Conservation (phyloP, 2,888 invertebrate species). For the Rhagonycha fulva region DNA sequence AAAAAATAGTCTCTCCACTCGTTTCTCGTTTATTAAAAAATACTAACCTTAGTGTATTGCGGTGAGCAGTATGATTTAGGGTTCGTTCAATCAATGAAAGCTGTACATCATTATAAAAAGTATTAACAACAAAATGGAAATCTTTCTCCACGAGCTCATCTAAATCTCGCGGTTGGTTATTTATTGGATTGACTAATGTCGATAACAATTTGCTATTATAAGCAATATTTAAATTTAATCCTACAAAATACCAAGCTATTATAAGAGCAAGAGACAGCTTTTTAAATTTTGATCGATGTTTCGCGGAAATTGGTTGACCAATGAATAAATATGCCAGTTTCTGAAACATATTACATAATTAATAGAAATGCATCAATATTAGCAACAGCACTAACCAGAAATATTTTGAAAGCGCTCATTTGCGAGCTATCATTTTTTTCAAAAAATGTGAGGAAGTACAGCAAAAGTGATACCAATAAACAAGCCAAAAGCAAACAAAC, state of each 20-base stretch:
- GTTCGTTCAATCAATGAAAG: not conserved
- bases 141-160: not conserved
- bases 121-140: not conserved
- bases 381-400: not conserved
- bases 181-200: not conserved
- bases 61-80: not conserved
- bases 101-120: not conserved
- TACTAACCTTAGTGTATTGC: not conserved
- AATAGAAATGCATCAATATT: not conserved
- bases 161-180: not conserved
- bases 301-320: not conserved
- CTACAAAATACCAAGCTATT: conserved; percentile 3
- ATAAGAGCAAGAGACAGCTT: not conserved
- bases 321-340: not conserved
- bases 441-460: not conserved
- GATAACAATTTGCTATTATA: conserved; percentile 12
- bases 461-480: not conserved
- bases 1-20: not conserved
- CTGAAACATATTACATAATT: not conserved
- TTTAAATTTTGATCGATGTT: not conserved
- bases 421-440: not conserved
- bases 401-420: not conserved
- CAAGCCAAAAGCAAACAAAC: not conserved
- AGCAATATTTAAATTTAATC: conserved; percentile 11
- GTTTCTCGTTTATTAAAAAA: not conserved